Conservation (phyloP, 2,113 vertebrate species). For the Microcebus jonahi region DNA sequence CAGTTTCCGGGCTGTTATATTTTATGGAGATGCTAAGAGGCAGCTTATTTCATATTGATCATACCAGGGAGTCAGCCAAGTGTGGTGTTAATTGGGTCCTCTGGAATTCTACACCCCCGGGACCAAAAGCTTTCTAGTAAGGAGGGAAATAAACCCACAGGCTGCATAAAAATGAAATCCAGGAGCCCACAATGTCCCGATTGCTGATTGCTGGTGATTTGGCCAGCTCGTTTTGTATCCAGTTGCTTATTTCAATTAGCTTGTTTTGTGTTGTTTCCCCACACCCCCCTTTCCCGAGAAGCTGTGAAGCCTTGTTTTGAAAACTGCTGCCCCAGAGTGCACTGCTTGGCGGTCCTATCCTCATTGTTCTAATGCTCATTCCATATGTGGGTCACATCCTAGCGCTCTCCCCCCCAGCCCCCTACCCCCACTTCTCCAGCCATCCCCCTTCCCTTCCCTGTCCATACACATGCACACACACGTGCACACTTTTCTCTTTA, state of each 20-base stretch:
- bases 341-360: constrained; percentile 83
- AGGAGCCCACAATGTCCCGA: not conserved
- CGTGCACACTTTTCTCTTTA: not conserved
- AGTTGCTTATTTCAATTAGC: constrained; percentile 32
- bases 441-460: not conserved
- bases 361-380: constrained; percentile 89
- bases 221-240: constrained; percentile 54
- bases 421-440: constrained; percentile 60
- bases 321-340: constrained; percentile 85
- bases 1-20: constrained; percentile 77
- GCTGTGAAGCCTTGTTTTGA: constrained; percentile 82
- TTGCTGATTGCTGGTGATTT: constrained; percentile 60
- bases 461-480: not conserved
- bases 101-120: constrained; percentile 84
- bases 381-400: constrained; percentile 90
- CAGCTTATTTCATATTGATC: constrained; percentile 86
- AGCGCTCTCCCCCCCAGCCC: constrained; percentile 76
- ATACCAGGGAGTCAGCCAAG: constrained; percentile 83
- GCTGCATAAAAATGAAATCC: constrained; percentile 77
- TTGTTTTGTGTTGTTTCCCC: constrained; percentile 77
- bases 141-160: constrained; percentile 66
- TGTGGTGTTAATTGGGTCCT: constrained; percentile 88
- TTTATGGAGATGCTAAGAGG: constrained; percentile 82
- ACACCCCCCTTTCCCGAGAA: constrained; percentile 68
- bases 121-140: constrained; percentile 81